phyloP scores from a whole-genome alignment of 2,888 invertebrate species.

The Lycophotia porphyrea region DNA sequence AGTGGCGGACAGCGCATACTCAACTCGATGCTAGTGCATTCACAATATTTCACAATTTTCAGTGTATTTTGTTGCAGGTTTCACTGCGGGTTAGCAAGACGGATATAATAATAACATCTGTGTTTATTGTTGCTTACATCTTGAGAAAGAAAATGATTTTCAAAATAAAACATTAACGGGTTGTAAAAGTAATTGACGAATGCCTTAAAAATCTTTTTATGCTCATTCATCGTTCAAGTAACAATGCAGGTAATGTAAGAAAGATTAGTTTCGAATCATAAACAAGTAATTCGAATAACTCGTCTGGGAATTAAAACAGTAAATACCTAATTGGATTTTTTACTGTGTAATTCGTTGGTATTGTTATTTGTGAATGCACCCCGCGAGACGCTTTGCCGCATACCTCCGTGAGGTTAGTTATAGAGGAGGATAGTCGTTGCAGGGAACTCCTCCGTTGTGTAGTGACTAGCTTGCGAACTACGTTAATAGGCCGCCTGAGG shows the following conservation, averaged over 20 bases:
- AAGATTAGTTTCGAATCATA: not conserved
- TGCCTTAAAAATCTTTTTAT: conserved; percentile 13
- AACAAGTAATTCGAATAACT: conserved; percentile 16
- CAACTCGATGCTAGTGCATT: conserved; percentile 80
- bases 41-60: conserved; percentile 70
- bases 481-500: conserved; percentile 86
- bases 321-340: conserved; percentile 35
- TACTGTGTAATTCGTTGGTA: conserved; percentile 29
- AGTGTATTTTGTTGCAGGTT: conserved; percentile 42
- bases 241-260: conserved; percentile 25
- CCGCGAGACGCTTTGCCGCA: conserved; percentile 75
- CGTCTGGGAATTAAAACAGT: conserved; percentile 5
- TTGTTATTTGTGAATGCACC: conserved; percentile 78
- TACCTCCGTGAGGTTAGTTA: conserved; percentile 89
- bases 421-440: conserved; percentile 87
- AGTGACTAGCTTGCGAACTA: conserved; percentile 89
- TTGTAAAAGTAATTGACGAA: conserved; percentile 7
- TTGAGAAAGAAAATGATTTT: conserved; percentile 8
- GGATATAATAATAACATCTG: conserved; percentile 6
- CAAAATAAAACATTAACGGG: conserved; percentile 10
- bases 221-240: conserved; percentile 28
- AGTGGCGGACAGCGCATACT: conserved; percentile 78
- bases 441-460: conserved; percentile 87
- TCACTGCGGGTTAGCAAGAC: conserved; percentile 17
- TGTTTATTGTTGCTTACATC: not conserved